Evolutionary conservation across 2,797 vertebrate genomes (phyloP), one percentile per base, ranked within the genome.

Genomic region (Clarias fuscus): DNA sequence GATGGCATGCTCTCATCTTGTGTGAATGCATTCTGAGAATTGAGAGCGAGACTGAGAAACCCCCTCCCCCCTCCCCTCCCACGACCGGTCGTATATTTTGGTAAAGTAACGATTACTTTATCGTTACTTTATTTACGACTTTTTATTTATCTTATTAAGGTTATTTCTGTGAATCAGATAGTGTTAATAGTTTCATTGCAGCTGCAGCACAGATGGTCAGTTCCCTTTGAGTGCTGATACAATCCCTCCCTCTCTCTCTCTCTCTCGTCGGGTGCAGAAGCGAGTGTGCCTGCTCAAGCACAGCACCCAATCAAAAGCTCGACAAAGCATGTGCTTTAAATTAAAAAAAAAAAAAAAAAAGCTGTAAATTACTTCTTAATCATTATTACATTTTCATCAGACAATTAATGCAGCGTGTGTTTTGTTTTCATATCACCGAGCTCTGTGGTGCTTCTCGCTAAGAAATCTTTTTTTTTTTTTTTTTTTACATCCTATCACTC

Each of bases 121-220:
- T n/a, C n/a, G n/a, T n/a, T n/a, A n/a, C n/a, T n/a, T n/a, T n/a
- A n/a, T n/a, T n/a, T n/a, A 70, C 7, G 80, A 22, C 14, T n/a
- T 43, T 30, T 56, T 56, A 20, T 33, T 70, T 56, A 17, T 68
- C n/a, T 68, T 82, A 43, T 82, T 67, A 8, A 30, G 30, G 58
- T 65, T 64, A 65, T 65, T 82, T 68, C 80, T 67, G 40, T 82
- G 27, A 70, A 70, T 56, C 20, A 30, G 43, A 83, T 37, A 33
- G 27, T 91, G 91, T 90, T 88, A 79, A 68, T 68, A 89, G 56
- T 43, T 59, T 78, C 82, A 89, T 89, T 89, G 65, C 81, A 83
- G 48, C 64, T 70, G 81, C 24, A 83, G 81, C 27, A 71, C 81
- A 83, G 81, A 83, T 83, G 81, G 81, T 83, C 81, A 70, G 81